Conservation (phyloP, 2,113 vertebrate genomes). For the Amphilophus citrinellus region DNA sequence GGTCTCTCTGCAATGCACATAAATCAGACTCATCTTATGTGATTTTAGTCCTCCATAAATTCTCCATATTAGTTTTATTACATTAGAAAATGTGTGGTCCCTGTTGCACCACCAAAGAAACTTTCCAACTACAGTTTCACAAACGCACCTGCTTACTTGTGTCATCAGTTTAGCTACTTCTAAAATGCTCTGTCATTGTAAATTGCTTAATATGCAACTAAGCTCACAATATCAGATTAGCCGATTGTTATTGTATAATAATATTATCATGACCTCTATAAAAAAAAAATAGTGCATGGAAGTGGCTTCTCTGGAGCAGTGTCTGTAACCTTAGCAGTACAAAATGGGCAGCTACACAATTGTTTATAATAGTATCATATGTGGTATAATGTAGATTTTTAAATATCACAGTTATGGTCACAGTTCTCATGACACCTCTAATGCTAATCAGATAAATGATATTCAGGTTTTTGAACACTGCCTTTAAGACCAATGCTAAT, state of each 20-base stretch:
- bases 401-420: not conserved
- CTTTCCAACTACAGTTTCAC: not conserved
- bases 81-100: not conserved
- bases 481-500: too few species aligned
- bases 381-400: not conserved
- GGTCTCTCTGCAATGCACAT: not conserved
- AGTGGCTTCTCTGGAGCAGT: not conserved
- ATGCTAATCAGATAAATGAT: not conserved
- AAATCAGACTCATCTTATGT: not conserved
- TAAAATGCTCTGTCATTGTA: not conserved
- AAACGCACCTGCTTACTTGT: not conserved
- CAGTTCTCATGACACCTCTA: not conserved
- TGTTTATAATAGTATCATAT: not conserved
- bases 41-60: not conserved
- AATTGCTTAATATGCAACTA: not conserved
- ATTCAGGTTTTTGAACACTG: not conserved
- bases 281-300: not conserved
- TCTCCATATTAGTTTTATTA: not conserved
- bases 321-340: not conserved
- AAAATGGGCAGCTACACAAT: not conserved
- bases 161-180: not conserved
- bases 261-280: not conserved
- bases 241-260: not conserved
- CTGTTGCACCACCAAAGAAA: not conserved
- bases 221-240: not conserved